Base-by-base conservation (phyloP, 2,797 vertebrate genomes). In the Myotis daubentonii region DNA sequence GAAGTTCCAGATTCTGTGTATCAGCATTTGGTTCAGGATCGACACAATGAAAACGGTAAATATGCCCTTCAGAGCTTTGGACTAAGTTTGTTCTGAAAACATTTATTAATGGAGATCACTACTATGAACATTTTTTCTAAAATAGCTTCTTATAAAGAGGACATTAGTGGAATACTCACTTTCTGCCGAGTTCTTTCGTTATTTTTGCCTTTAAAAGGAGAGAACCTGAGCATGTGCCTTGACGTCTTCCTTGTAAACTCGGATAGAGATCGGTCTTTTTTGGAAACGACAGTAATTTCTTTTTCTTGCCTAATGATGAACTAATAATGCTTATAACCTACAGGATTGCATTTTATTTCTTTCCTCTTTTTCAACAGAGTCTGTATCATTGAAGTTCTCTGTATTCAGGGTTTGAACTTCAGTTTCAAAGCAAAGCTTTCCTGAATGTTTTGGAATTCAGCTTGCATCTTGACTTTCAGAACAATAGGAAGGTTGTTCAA, bases 1-100 rank as follows among this genome's bases (percentile, higher is more conserved):
- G 99, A 99, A 99, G 99, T 99, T 96, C 99, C 99, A 1, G 99
- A 99, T 98, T 99, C 99, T 3, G 99, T 99, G 96, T 99, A 99
- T 98, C 99, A 99, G 98, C 99, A 99, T 98, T 99, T 99, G 98
- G 99, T 99, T 97, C 99, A 99, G 98, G 99, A 99, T 98, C 99
- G 99, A 96, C 99, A 99, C 98, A 99, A 99, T 72, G 99, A 99
- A 98, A 99, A 99, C 28, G 99, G 99, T 99, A 98, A 98, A 98
- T 96, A 53, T 25, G 76, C 36, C 79, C 87, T 93, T 79, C 84
- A 74, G 89, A 87, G 44, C 38, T 81, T 66, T 81, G n/a, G 65
- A 23, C 49, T 41, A 74, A 68, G 15, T 20, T 94, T n/a, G 44
- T 92, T 78, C 68, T 30, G 49, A 49, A 91, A 71, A 44, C 2